phyloP scores from a whole-genome alignment of 2,113 vertebrate species.

The Callipepla squamata region DNA sequence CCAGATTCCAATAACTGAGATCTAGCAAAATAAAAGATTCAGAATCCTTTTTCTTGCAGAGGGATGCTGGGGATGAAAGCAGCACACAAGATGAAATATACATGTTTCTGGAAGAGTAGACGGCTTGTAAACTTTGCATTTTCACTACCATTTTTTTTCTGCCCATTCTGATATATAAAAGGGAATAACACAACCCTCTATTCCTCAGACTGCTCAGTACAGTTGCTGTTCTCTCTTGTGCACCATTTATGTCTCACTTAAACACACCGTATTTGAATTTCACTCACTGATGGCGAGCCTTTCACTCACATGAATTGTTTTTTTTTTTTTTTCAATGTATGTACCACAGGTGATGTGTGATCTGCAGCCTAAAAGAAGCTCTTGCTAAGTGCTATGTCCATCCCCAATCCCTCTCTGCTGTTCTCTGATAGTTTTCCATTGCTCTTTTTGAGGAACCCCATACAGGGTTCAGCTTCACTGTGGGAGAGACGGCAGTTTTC shows the following conservation, averaged over 20 bases:
- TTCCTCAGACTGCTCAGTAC: neutral
- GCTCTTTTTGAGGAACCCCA: neutral
- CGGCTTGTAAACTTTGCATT: neutral
- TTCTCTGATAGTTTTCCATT: neutral
- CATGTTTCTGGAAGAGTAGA: neutral
- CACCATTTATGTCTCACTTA: neutral
- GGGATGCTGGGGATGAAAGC: neutral
- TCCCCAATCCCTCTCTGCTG: neutral
- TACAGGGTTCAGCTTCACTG: neutral
- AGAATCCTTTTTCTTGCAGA: neutral
- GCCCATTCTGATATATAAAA: neutral
- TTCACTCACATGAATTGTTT: neutral
- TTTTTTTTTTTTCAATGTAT: accelerated
- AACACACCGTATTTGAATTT: neutral
- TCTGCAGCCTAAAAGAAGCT: neutral
- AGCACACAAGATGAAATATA: neutral
- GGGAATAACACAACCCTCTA: neutral
- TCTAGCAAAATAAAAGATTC: constrained; percentile 4
- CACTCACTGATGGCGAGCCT: neutral
- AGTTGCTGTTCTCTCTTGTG: neutral
- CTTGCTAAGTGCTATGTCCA: neutral
- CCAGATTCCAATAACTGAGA: neutral
- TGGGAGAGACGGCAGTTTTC: neutral
- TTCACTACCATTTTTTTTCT: neutral
- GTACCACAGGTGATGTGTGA: neutral